Evolutionary conservation across 2,888 invertebrate genomes (phyloP).

Genomic region (Lithophane ornitopus): DNA sequence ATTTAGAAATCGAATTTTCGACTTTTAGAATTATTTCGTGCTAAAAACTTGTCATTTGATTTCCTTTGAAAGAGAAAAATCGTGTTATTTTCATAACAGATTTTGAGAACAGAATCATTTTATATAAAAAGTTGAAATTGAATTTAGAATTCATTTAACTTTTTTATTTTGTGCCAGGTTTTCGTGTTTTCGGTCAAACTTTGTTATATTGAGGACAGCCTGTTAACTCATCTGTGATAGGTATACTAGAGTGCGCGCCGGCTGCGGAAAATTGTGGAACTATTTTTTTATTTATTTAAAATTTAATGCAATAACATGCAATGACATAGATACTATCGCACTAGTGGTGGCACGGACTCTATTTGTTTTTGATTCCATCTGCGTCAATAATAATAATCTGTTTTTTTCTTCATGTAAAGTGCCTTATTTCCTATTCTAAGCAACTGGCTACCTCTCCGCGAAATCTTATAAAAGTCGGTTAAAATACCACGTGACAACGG

Average conservation of each 20-base stretch:
- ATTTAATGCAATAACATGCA: too few relatives aligned
- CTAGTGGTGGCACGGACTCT: too few relatives aligned
- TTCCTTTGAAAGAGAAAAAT: slow-evolving; percentile 29
- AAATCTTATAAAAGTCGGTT: neutral
- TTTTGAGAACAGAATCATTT: slow-evolving; percentile 37
- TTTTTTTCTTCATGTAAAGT: neutral
- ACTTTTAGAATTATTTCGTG: slow-evolving; percentile 11
- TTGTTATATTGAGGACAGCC: neutral
- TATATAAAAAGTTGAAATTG: slow-evolving; percentile 50
- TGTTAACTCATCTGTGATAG: neutral
- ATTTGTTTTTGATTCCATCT: neutral
- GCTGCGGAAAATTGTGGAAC: too few relatives aligned
- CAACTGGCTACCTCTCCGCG: neutral
- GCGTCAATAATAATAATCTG: neutral
- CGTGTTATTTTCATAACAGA: slow-evolving; percentile 19
- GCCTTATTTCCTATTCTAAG: neutral
- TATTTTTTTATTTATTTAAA: too few relatives aligned
- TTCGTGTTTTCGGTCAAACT: neutral
- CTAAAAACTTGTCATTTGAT: slow-evolving; percentile 26
- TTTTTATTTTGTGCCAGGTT: slow-evolving; percentile 16
- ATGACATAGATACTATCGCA: too few relatives aligned
- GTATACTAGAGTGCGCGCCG: too few relatives aligned
- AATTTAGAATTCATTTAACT: slow-evolving; percentile 56
- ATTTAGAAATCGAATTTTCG: slow-evolving; percentile 38
- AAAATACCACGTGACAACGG: neutral